phyloP scores from a whole-genome alignment of 2,113 vertebrate species.

The Vireo altiloquus region DNA sequence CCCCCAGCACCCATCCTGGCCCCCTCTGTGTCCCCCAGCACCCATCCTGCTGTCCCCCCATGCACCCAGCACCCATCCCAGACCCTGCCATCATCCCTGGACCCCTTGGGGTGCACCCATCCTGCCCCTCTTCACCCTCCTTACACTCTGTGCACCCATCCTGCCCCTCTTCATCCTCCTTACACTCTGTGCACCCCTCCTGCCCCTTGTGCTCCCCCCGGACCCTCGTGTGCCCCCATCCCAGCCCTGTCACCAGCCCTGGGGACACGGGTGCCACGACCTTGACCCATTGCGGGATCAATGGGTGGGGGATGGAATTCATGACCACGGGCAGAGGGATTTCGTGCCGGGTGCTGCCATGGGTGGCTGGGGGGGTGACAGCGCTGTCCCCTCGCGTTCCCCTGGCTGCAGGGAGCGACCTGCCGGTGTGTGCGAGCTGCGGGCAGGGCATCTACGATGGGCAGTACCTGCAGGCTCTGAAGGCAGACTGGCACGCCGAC shows the following conservation, averaged over 20 bases:
- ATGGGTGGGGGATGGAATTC: background rate
- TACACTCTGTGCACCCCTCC: background rate
- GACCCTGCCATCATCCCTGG: too few relatives aligned
- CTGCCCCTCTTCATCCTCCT: too few relatives aligned
- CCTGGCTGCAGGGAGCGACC: slow-evolving; percentile 40
- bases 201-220: background rate
- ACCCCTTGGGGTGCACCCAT: too few relatives aligned
- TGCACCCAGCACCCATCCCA: too few relatives aligned
- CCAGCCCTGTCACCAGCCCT: background rate
- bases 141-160: too few relatives aligned
- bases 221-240: background rate
- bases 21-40: too few relatives aligned
- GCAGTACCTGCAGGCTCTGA: slow-evolving; percentile 94
- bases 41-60: too few relatives aligned
- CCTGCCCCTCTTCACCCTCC: too few relatives aligned
- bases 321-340: background rate
- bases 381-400: background rate
- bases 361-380: background rate
- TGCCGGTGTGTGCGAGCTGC: slow-evolving; percentile 92
- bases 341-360: accelerated
- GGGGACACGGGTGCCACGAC: background rate
- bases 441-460: slow-evolving; percentile 90
- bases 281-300: accelerated
- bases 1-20: too few relatives aligned
- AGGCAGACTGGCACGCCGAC: slow-evolving; percentile 87